Evolutionary conservation across 2,113 vertebrate genomes (phyloP), one percentile per base, ranked within the genome.

Genomic region (Egretta garzetta): DNA sequence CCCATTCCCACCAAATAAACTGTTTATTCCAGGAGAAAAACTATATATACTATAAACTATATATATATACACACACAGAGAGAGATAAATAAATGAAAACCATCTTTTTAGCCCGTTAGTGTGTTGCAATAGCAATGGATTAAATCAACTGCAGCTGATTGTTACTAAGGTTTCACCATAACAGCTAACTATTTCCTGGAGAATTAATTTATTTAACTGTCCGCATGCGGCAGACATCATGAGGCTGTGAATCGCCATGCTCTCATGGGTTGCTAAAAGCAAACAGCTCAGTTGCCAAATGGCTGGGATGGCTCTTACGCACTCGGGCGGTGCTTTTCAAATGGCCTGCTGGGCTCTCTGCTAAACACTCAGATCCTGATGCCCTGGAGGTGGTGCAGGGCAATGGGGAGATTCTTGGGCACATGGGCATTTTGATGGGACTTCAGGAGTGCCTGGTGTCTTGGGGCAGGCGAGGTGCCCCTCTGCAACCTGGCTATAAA

Each of bases 1-100:
- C n/a, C 11, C 10, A 15, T 56, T 92, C 50, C 66, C 72, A 83
- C 58, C 45, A 90, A 90, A 83, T 28, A 82, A 87, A 55, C 21
- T 68, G 41, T 47, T 90, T 87, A 83, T 80, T 88, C 24, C 53
- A 53, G 43, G 26, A 28, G 37, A 63, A 58, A 72, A 86, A 68
- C 24, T 17, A 39, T 45, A 53, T 53, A n/a, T 35, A 58, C 41
- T 43, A 43, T 43, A 43, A 43, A 43, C 41, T 28, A 71, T 1
- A 43, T 5, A 59, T 4, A 60, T 28, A 71, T 1, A 43, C 5
- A 60, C 1, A 45, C 4, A 60, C 5, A 56, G 1, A 85, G 5
- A 64, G 80, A 41, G 80, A 41, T 63, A 90, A 81, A 91, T 93
- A 93, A 96, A 95, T 96, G 58, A 93, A 93, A 92, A 85, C 22